Percentiles rank a stretch among this genome's conserved stretches.
Conservation (phyloP, 2,113 vertebrate species). For the Pica pica region DNA sequence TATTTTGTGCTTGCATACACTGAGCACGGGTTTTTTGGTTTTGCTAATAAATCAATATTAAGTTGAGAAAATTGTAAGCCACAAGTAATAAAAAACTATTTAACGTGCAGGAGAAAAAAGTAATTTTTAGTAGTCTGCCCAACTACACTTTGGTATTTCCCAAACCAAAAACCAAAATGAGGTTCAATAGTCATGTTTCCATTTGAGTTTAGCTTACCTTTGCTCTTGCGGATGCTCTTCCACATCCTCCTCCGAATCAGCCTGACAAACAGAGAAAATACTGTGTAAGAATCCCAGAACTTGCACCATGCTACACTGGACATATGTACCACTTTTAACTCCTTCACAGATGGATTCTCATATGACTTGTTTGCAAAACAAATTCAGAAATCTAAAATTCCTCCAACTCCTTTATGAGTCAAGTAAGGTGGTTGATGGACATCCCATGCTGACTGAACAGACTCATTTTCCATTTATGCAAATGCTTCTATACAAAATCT, state of each 20-base stretch:
- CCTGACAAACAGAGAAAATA: conserved; percentile 70
- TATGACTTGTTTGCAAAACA: background rate
- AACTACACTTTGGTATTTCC: background rate
- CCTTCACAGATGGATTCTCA: background rate
- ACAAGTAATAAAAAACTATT: background rate
- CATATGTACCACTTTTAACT: background rate
- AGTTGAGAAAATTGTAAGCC: background rate
- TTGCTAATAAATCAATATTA: background rate
- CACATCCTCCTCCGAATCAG: conserved; percentile 84
- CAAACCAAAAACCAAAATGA: background rate
- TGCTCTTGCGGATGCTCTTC: conserved; percentile 84
- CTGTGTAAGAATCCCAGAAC: background rate
- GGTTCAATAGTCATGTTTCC: background rate
- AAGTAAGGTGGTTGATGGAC: background rate
- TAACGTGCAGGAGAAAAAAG: background rate
- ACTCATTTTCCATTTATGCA: background rate
- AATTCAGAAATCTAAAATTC: background rate
- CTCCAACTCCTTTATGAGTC: background rate
- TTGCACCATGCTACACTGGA: background rate
- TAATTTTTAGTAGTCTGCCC: background rate
- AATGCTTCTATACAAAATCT: background rate
- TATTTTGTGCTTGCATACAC: background rate
- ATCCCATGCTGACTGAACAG: background rate
- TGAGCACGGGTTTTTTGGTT: background rate
- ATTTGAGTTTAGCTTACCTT: conserved; percentile 73